A percentile compares a stretch with the other conserved stretches of the same genome.
phyloP scores from a whole-genome alignment of 2,888 invertebrate species.

The Myopa testacea region DNA sequence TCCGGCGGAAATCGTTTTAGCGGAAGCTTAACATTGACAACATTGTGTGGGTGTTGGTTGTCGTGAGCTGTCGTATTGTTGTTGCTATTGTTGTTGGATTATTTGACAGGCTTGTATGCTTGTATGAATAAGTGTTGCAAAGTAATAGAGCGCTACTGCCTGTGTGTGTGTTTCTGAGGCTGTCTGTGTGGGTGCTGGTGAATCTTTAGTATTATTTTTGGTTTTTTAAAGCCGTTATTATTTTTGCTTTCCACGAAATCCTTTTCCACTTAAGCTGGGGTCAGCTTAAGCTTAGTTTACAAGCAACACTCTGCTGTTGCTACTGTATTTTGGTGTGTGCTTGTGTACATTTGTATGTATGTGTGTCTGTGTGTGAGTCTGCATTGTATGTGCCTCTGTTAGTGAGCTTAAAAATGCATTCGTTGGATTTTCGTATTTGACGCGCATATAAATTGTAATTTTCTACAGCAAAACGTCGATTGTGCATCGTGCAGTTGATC shows the following conservation, averaged over 20 bases:
- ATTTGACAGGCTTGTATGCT: background rate
- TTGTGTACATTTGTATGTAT: background rate
- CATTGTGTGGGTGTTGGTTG: conserved; percentile 8
- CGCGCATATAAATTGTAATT: background rate
- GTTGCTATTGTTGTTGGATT: background rate
- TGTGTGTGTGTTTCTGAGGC: background rate
- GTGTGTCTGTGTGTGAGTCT: conserved; percentile 11
- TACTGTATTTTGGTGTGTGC: conserved; percentile 2
- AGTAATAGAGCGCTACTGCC: background rate
- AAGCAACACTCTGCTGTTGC: conserved; percentile 10
- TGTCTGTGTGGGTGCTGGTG: background rate
- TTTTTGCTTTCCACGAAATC: conserved; percentile 19
- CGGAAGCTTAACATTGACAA: conserved; percentile 26
- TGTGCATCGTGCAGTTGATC: background rate
- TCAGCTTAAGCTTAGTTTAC: conserved; percentile 33
- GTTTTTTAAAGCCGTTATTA: background rate
- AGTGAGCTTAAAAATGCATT: conserved; percentile 36
- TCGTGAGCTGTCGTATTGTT: background rate
- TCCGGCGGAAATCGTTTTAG: conserved; percentile 47
- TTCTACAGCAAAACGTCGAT: background rate
- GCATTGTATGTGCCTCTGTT: background rate
- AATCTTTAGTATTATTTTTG: background rate
- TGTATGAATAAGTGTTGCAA: background rate
- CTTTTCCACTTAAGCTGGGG: conserved; percentile 30
- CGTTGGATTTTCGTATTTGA: conserved; percentile 36